Evolutionary conservation across 92 coral and sea anemone species (phyloP), one percentile per base, ranked within the genome.

Genomic region (Muricea muricata): DNA sequence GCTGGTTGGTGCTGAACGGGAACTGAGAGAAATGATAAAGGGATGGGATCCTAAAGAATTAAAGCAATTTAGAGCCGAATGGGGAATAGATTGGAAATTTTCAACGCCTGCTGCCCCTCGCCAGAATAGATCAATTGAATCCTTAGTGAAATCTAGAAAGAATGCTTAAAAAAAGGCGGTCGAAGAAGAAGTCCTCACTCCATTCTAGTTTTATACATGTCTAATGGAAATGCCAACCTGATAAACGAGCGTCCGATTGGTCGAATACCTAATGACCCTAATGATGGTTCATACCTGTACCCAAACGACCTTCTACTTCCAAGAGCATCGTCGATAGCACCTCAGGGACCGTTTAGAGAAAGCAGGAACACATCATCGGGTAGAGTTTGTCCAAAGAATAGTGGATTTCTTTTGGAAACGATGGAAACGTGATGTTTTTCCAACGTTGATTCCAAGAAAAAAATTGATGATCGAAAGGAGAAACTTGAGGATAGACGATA

Each of bases 331-430:
- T n/a, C n/a, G n/a, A n/a, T n/a, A n/a, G n/a, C n/a, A n/a, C 50
- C 65, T 8, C 65, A 55, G n/a, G 65, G 65, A 55, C 65, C 65
- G n/a, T 55, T 55, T 23, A 55, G 65, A 55, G 65, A 55, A 12
- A 55, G 17, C 6, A 13, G 6, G 20, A 55, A 55, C 65, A 55
- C 65, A 6, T 12, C 65, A 55, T 21, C 65, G 65, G 17, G 65
- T 55, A 6, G 65, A 55, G n/a, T 55, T 55, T 21, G 65, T 55
- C 25, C 65, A 55, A n/a, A 55, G 23, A n/a, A 55, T 55, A 12
- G 25, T 55, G 6, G 65, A 12, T 23, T 9, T 6, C 65, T 55
- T 55, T 55, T 55, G 65, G 65, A 55, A 55, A 21, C 18, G 25
- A 6, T 55, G 65, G 65, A 55, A n/a, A 6, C 9, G 65, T 6